Evolutionary conservation across 1,140 invertebrate species (phyloP).

Genomic region (Sycobia sp.): DNA sequence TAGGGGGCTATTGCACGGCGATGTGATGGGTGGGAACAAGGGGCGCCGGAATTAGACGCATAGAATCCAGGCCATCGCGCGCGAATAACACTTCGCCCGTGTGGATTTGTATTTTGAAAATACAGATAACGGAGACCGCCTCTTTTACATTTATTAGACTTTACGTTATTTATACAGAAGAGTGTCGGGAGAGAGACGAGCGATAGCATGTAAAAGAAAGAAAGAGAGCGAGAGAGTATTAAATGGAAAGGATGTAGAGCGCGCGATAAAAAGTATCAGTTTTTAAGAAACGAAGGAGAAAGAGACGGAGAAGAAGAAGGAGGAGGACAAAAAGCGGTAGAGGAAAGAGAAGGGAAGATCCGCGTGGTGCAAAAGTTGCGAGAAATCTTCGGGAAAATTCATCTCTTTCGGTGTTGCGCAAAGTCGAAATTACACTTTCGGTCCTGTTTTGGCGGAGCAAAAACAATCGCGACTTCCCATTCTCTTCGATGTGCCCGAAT

Average conservation of each 20-base stretch:
- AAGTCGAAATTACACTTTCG: constrained; percentile 19
- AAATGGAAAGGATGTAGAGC: constrained; percentile 22
- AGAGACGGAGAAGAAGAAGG: constrained; percentile 13
- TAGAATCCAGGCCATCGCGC: not conserved
- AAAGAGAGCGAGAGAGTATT: not conserved
- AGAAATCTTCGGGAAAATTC: constrained; percentile 4
- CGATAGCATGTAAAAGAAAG: not conserved
- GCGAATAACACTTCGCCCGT: not conserved
- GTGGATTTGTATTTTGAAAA: constrained; percentile 40
- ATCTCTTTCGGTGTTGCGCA: not conserved
- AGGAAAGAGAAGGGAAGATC: constrained; percentile 21
- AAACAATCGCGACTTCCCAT: constrained; percentile 37
- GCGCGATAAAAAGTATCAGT: constrained; percentile 25
- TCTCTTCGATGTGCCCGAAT: constrained; percentile 40
- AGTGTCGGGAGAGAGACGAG: constrained; percentile 3
- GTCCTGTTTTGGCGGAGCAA: not conserved
- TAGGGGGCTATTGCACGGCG: no score
- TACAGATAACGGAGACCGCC: constrained; percentile 26
- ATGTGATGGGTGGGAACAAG: not conserved
- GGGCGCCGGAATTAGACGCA: not conserved
- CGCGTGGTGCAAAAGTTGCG: no score
- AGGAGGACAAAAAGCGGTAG: constrained; percentile 22
- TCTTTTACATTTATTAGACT: constrained; percentile 41
- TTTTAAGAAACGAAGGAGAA: constrained; percentile 26
- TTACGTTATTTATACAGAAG: constrained; percentile 48